Conservation (phyloP, 2,888 invertebrate species). For the Petrolisthes cinctipes region DNA sequence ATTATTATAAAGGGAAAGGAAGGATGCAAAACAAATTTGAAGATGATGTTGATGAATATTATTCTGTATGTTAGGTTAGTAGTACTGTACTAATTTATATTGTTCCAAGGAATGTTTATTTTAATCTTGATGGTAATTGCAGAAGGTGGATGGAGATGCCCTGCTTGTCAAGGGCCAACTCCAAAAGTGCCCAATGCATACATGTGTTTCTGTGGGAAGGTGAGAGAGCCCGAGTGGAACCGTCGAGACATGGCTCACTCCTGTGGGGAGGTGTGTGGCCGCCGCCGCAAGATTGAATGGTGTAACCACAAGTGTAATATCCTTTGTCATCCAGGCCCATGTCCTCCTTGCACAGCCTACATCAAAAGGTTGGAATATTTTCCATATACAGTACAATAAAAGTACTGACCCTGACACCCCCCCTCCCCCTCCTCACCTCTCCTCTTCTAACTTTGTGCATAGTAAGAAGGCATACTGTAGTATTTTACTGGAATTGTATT, state of each 20-base stretch:
- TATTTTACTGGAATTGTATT: too few relatives aligned
- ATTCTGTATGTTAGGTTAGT: neutral
- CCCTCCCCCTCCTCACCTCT: too few relatives aligned
- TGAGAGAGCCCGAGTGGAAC: slow-evolving; percentile 80
- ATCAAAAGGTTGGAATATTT: slow-evolving; percentile 74
- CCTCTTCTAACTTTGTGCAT: too few relatives aligned
- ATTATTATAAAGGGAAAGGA: too few relatives aligned
- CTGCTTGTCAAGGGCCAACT: slow-evolving; percentile 90
- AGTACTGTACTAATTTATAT: neutral
- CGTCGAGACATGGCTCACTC: slow-evolving; percentile 87
- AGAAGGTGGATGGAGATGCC: slow-evolving; percentile 87
- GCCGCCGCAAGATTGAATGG: slow-evolving; percentile 72
- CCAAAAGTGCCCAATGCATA: slow-evolving; percentile 83
- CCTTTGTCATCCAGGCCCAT: slow-evolving; percentile 94
- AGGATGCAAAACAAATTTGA: too few relatives aligned
- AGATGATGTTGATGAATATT: neutral
- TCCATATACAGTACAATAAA: too few relatives aligned
- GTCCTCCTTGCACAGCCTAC: slow-evolving; percentile 87
- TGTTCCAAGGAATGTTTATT: neutral
- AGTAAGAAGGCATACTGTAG: too few relatives aligned
- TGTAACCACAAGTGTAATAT: slow-evolving; percentile 78
- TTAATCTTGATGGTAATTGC: neutral
- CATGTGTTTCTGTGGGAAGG: slow-evolving; percentile 90
- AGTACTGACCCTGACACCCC: too few relatives aligned
- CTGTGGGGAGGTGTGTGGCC: slow-evolving; percentile 89